Evolutionary conservation across 2,797 vertebrate genomes (phyloP), one percentile per base, ranked within the genome.

Genomic region (Dipus sagitta): DNA sequence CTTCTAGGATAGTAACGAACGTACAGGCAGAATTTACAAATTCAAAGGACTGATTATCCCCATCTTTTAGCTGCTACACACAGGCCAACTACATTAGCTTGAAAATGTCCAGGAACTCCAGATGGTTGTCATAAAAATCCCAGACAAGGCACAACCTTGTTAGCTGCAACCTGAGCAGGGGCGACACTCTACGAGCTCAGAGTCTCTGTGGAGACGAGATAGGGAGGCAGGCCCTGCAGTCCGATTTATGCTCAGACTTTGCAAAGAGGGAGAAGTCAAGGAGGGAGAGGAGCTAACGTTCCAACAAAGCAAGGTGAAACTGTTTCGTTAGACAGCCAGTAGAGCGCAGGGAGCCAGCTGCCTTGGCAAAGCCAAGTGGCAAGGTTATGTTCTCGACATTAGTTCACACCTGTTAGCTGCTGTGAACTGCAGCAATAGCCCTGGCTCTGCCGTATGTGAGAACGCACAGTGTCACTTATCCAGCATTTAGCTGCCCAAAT

Each of bases 61-160:
- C 32, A 65, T 47, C n/a, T 82, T 70, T 75, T 82, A 47, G 23
- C 47, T 60, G 74, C 88, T 38, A 14, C 77, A 26, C 58, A 67
- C 86, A 26, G 3, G 32, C 82, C 91, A 21, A 30, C 20, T 47
- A 47, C 47, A 47, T 38, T 30, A 68, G 23, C 65, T 52, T 28
- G 74, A 88, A 42, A 68, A 38, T 15, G 24, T 30, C 79, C 93
- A 77, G 30, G 82, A 86, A 72, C 34, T 90, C 90, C 92, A 90
- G 86, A 79, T 11, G 74, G 72, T 23, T 1, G 8, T 26, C 88
- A 32, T 58, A 32, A 30, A 58, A 75, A 60, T 47, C 32, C 54
- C 9, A 21, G 17, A 32, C 10, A 30, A 78, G 58, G 71, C 70
- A 72, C 30, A 70, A 83, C n/a, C 58, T 72, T 6, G 17, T 38